These are phyloP conservation scores for Athalia cordata DNA, from an alignment of 2,888 invertebrate genomes.

Conservation along the genomic window DNA sequence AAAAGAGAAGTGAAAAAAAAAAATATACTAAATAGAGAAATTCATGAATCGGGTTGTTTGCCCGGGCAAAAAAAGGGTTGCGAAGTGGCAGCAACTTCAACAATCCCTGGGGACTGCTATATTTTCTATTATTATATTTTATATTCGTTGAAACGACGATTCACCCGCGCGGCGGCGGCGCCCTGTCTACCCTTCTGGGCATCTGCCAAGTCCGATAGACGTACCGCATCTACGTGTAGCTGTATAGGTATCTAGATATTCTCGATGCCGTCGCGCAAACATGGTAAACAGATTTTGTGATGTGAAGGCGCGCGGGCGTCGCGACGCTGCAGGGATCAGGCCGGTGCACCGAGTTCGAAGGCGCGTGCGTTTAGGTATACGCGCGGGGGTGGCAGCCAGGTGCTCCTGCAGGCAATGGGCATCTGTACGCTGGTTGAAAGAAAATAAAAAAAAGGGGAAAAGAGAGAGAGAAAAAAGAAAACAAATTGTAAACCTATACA, in stretches of 20 bases:
- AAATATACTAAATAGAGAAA: too few relatives aligned
- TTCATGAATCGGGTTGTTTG: too few relatives aligned
- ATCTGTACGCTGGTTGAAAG: too few relatives aligned
- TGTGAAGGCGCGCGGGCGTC: neutral
- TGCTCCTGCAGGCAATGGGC: too few relatives aligned
- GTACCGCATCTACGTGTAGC: neutral
- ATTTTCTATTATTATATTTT: constrained; percentile 8
- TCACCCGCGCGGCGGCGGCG: neutral
- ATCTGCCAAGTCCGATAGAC: constrained; percentile 24
- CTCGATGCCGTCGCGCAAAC: constrained; percentile 11
- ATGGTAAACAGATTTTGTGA: constrained; percentile 16
- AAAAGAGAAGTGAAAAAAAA: too few relatives aligned
- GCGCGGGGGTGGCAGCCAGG: too few relatives aligned
- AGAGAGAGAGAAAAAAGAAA: too few relatives aligned
- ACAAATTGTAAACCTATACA: too few relatives aligned
- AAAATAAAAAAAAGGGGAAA: too few relatives aligned
- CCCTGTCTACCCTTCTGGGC: neutral
- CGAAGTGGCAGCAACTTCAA: neutral
- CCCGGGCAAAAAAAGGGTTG: neutral
- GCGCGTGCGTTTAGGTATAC: too few relatives aligned
- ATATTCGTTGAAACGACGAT: neutral
- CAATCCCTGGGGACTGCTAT: neutral
- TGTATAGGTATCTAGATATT: constrained; percentile 24
- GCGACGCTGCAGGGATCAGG: too few relatives aligned
- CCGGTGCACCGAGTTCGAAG: too few relatives aligned